A percentile compares a stretch with the other conserved stretches of the same genome.
Conservation (phyloP, 2,888 invertebrate species). For the Pharmacophagus antenor region DNA sequence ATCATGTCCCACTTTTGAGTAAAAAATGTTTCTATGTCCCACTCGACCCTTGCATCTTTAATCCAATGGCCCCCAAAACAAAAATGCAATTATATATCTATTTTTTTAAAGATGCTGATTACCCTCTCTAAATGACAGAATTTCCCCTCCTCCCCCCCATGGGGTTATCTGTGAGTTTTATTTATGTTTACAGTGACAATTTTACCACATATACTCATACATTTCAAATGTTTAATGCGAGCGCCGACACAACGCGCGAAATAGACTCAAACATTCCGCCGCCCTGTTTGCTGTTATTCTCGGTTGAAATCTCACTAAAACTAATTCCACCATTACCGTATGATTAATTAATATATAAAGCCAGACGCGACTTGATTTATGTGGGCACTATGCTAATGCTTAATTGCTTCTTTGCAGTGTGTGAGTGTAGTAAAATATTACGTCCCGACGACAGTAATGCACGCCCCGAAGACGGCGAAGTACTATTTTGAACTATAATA, state of each 20-base stretch:
- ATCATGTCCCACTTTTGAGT: too few species aligned
- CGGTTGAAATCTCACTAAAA: constrained; percentile 25
- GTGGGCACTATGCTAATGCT: constrained; percentile 13
- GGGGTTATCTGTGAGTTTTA: not conserved
- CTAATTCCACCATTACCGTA: constrained; percentile 28
- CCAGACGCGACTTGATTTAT: constrained; percentile 18
- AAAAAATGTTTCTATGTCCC: too few species aligned
- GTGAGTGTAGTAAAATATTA: constrained; percentile 10
- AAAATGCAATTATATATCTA: too few species aligned
- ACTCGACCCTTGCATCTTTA: too few species aligned
- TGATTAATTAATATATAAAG: constrained; percentile 28
- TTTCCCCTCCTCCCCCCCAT: too few species aligned
- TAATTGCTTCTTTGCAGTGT: constrained; percentile 15
- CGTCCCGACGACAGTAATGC: constrained; percentile 12
- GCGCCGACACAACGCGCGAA: not conserved
- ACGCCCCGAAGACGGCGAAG: not conserved
- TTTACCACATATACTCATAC: not conserved
- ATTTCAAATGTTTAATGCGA: not conserved
- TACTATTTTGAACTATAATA: not conserved
- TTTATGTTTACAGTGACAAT: not conserved
- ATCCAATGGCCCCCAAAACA: too few species aligned
- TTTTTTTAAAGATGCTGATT: too few species aligned
- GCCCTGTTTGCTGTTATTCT: constrained; percentile 8
- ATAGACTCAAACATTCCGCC: constrained; percentile 1
- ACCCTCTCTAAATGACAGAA: too few species aligned